These are phyloP conservation scores for Camponotus floridanus DNA, from an alignment of 1,140 invertebrate genomes.

Conservation along the genomic window DNA sequence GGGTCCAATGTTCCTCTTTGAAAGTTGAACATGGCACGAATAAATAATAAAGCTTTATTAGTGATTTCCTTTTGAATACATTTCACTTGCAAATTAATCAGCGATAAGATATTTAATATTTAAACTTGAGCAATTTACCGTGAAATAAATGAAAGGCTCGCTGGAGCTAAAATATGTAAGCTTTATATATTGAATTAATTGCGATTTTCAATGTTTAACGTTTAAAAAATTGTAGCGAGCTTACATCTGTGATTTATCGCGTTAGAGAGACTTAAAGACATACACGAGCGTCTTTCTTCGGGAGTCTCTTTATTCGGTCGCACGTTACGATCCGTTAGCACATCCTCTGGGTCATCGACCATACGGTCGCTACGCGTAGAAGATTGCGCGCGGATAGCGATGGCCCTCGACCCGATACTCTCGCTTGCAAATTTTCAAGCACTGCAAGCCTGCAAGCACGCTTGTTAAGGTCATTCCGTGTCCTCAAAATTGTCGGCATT, in stretches of 20 bases:
- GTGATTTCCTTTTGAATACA: neutral
- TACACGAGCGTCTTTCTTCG: constrained; percentile 40
- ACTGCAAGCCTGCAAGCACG: neutral
- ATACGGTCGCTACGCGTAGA: constrained; percentile 58
- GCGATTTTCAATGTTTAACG: neutral
- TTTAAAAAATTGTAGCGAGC: neutral
- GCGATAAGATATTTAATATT: neutral
- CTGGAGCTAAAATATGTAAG: too few relatives aligned
- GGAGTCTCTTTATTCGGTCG: constrained; percentile 65
- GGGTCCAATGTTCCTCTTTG: neutral
- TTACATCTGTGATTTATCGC: constrained; percentile 23
- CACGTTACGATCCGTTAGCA: constrained; percentile 68
- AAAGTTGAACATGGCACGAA: neutral
- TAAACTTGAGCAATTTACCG: too few relatives aligned
- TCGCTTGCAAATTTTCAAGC: constrained; percentile 16
- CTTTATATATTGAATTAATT: neutral
- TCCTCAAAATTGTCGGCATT: neutral
- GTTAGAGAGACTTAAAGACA: constrained; percentile 49
- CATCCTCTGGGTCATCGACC: constrained; percentile 76
- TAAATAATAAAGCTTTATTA: neutral
- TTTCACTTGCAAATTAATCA: neutral
- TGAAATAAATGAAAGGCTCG: neutral
- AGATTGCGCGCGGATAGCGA: constrained; percentile 47
- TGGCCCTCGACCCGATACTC: constrained; percentile 28
- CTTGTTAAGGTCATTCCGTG: neutral